phyloP scores from a whole-genome alignment of 2,888 invertebrate species.

The Eretmocerus hayati region DNA sequence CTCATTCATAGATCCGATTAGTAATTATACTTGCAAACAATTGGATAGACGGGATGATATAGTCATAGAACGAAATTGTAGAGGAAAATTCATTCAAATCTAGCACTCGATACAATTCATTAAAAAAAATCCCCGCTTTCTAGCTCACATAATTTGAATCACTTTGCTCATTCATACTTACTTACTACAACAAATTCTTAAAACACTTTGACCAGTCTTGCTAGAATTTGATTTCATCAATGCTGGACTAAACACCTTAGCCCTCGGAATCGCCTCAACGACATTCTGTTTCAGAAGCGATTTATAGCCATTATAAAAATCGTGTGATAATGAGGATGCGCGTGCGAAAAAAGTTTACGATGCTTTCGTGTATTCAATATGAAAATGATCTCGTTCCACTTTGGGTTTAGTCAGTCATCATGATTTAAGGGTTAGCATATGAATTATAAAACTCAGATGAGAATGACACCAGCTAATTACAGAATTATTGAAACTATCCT shows the following conservation, averaged over 20 bases:
- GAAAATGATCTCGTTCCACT: too few relatives aligned
- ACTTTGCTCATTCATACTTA: constrained; percentile 14
- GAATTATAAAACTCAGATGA: constrained; percentile 15
- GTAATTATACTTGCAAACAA: too few relatives aligned
- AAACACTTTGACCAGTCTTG: constrained; percentile 19
- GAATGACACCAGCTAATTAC: constrained; percentile 16
- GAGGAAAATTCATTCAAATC: background rate
- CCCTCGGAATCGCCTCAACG: constrained; percentile 7
- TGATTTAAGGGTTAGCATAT: constrained; percentile 16
- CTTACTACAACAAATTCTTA: constrained; percentile 15
- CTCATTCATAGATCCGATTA: too few relatives aligned
- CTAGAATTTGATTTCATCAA: constrained; percentile 21
- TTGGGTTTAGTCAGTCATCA: too few relatives aligned
- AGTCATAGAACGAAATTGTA: too few relatives aligned
- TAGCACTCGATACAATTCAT: background rate
- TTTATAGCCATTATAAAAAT: constrained; percentile 11
- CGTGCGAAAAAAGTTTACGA: constrained; percentile 11
- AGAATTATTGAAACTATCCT: constrained; percentile 16
- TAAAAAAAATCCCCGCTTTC: background rate
- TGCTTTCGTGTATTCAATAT: constrained; percentile 7
- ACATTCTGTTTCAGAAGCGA: too few relatives aligned
- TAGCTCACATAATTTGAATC: constrained; percentile 12
- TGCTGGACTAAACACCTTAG: constrained; percentile 8
- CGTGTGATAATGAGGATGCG: constrained; percentile 10
- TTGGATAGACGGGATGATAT: too few relatives aligned